Evolutionary conservation across 2,797 vertebrate species (phyloP).

Genomic region (Chelmon rostratus): DNA sequence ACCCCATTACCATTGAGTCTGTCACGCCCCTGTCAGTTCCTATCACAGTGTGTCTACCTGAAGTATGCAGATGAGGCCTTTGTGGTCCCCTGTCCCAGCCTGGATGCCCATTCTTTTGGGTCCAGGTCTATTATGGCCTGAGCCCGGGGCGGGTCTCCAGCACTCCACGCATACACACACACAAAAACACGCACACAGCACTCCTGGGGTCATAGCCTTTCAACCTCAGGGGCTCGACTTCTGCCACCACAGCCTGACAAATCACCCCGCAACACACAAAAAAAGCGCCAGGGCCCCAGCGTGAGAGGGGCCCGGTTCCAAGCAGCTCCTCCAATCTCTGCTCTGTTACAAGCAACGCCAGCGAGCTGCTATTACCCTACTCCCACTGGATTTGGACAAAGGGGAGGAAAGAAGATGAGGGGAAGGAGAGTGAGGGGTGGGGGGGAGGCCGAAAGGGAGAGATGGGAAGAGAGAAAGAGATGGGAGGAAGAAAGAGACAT

Average conservation of each 20-base stretch:
- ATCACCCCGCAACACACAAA: slow-evolving; percentile 92
- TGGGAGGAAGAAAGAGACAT: slow-evolving; percentile 86
- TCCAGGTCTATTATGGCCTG: slow-evolving; percentile 91
- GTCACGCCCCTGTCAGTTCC: slow-evolving; percentile 98
- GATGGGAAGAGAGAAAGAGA: slow-evolving; percentile 84
- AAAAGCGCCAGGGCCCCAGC: slow-evolving; percentile 90
- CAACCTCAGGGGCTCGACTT: slow-evolving; percentile 99
- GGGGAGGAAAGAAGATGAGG: slow-evolving; percentile 80
- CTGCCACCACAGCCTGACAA: slow-evolving; percentile 97
- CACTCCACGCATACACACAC: slow-evolving; percentile 59
- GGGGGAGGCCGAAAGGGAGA: slow-evolving; percentile 63
- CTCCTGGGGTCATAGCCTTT: slow-evolving; percentile 99
- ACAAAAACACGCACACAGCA: slow-evolving; percentile 85
- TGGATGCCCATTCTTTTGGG: slow-evolving; percentile 90
- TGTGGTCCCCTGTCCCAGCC: slow-evolving; percentile 88
- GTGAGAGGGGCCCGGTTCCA: slow-evolving; percentile 85
- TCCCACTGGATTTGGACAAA: slow-evolving; percentile 93
- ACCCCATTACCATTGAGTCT: slow-evolving; percentile 90
- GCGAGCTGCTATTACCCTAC: slow-evolving; percentile 71
- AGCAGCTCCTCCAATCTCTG: slow-evolving; percentile 87
- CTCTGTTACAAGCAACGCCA: slow-evolving; percentile 72
- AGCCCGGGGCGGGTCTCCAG: slow-evolving; percentile 85
- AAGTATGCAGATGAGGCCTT: slow-evolving; percentile 96
- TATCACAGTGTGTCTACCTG: slow-evolving; percentile 98
- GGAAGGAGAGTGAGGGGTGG: slow-evolving; percentile 64